phyloP scores from a whole-genome alignment of 2,888 invertebrate genomes.

The Ennomos fuscantarius region DNA sequence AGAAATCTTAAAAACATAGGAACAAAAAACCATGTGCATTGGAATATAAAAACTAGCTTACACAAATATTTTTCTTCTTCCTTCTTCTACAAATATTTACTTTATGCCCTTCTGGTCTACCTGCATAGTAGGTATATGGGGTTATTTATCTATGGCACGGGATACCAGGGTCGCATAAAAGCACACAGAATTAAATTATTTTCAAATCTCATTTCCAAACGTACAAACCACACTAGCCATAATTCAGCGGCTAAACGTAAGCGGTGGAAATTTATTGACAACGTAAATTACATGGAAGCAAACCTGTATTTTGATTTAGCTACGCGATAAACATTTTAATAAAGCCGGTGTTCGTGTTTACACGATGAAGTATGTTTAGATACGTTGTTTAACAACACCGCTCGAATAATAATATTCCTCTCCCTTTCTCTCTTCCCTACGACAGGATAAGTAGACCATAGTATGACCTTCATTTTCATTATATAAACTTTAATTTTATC shows the following conservation, averaged over 20 bases:
- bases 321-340: slow-evolving; percentile 19
- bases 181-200: too few species aligned
- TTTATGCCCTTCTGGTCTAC: too few species aligned
- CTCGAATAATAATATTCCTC: not conserved
- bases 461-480: too few species aligned
- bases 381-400: slow-evolving; percentile 21
- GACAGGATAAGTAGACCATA: too few species aligned
- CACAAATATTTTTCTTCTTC: not conserved
- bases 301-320: slow-evolving; percentile 21
- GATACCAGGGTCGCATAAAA: too few species aligned
- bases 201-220: not conserved
- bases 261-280: slow-evolving; percentile 16
- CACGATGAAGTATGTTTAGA: slow-evolving; percentile 4
- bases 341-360: slow-evolving; percentile 1
- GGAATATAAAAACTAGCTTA: not conserved
- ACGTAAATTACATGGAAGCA: slow-evolving; percentile 16
- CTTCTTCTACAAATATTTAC: too few species aligned
- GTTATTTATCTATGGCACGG: too few species aligned
- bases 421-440: too few species aligned
- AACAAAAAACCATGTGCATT: too few species aligned
- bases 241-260: slow-evolving; percentile 10
- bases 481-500: too few species aligned
- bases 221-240: not conserved
- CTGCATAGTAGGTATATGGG: too few species aligned
- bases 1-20: too few species aligned